Evolutionary conservation across 2,888 invertebrate genomes (phyloP).

Genomic region (Nymphalis urticae): DNA sequence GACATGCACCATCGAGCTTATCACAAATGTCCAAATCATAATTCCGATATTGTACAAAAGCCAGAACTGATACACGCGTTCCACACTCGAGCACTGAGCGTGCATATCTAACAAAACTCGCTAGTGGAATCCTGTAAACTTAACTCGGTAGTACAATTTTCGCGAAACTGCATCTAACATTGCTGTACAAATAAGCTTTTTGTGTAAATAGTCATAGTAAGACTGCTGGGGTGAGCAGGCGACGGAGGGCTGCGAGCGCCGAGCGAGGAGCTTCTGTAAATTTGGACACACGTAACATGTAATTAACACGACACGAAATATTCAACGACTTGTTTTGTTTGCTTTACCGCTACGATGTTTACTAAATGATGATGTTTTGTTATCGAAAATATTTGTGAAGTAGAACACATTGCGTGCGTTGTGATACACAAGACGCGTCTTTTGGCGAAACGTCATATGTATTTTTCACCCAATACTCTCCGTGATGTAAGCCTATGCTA

Average conservation of each 20-base stretch:
- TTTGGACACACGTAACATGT: constrained; percentile 72
- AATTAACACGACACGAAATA: constrained; percentile 76
- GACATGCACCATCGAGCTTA: constrained; percentile 37
- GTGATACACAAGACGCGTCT: constrained; percentile 62
- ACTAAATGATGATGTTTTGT: constrained; percentile 62
- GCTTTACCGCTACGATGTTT: constrained; percentile 81
- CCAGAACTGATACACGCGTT: constrained; percentile 31
- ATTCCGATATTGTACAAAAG: constrained; percentile 48
- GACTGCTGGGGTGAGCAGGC: constrained; percentile 54
- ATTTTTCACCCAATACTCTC: constrained; percentile 82
- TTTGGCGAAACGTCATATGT: constrained; percentile 72
- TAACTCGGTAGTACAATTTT: constrained; percentile 73
- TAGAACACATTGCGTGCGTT: constrained; percentile 62
- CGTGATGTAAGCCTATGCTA: constrained; percentile 72
- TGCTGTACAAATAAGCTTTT: constrained; percentile 80
- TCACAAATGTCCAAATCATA: constrained; percentile 40
- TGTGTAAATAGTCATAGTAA: constrained; percentile 76
- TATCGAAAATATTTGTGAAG: constrained; percentile 63
- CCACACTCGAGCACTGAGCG: constrained; percentile 44
- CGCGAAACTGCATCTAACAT: constrained; percentile 78
- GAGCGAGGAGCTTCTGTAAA: constrained; percentile 52
- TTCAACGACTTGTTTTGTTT: constrained; percentile 76
- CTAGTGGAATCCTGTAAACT: constrained; percentile 62
- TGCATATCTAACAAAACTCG: constrained; percentile 50
- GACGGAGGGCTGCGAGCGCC: constrained; percentile 53